Conservation (phyloP, 2,888 invertebrate species). For the Dynastes tityus region DNA sequence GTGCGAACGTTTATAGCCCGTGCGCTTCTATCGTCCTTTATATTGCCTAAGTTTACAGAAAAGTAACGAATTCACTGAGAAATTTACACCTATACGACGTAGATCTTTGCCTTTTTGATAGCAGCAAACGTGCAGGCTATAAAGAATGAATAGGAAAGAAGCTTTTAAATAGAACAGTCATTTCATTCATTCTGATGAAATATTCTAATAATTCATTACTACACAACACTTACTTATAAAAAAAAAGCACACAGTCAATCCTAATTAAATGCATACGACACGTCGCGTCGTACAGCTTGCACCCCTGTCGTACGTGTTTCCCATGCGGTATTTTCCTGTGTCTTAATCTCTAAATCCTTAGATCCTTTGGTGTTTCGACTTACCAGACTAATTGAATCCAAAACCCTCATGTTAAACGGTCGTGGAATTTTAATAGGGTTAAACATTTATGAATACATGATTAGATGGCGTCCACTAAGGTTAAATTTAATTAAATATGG, state of each 20-base stretch:
- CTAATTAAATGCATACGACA: background rate
- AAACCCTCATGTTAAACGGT: conserved; percentile 35
- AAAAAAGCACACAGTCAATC: no score
- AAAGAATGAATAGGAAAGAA: no score
- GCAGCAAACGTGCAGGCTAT: no score
- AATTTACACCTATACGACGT: no score
- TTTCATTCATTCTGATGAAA: no score
- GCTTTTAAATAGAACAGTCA: no score
- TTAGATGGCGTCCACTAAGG: conserved; percentile 22
- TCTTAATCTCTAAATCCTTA: conserved; percentile 29
- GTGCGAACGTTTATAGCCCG: conserved; percentile 12
- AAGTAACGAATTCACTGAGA: background rate
- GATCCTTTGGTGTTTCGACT: conserved; percentile 42
- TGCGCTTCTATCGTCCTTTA: background rate
- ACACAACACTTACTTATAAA: no score
- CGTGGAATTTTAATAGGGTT: conserved; percentile 37
- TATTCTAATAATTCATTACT: no score
- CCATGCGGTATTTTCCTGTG: background rate
- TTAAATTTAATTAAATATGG: conserved; percentile 1
- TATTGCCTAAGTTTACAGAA: background rate
- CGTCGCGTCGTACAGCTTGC: background rate
- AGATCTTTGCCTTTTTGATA: no score
- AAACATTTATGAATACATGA: conserved; percentile 36
- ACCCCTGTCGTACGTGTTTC: background rate
- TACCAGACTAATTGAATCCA: conserved; percentile 37